Conservation (phyloP, 2,113 vertebrate species). For the Aphyosemion australe region DNA sequence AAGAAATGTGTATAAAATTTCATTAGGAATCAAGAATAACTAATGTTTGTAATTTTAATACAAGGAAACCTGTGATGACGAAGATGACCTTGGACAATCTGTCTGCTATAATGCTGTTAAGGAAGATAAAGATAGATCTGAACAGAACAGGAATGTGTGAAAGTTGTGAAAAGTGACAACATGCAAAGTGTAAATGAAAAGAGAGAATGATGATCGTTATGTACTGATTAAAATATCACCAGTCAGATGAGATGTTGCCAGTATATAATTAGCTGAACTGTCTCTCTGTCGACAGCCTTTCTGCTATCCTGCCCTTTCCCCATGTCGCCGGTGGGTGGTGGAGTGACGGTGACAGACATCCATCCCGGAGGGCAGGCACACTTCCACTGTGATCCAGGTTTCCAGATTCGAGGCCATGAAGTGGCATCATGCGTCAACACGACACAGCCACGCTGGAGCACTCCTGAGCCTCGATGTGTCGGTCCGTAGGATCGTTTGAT, state of each 20-base stretch:
- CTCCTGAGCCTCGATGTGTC: slow-evolving; percentile 79
- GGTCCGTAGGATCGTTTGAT: slow-evolving; percentile 61
- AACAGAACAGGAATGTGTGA: background rate
- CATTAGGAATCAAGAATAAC: no score
- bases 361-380: slow-evolving; percentile 89
- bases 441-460: slow-evolving; percentile 88
- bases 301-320: slow-evolving; percentile 90
- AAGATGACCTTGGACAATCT: background rate
- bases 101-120: background rate
- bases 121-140: background rate
- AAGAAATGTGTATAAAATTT: no score
- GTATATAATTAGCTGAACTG: background rate
- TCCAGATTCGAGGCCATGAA: slow-evolving; percentile 87
- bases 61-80: no score
- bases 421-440: slow-evolving; percentile 86
- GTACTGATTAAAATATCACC: background rate
- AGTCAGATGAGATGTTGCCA: background rate
- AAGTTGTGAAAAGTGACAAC: background rate
- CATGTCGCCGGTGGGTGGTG: slow-evolving; percentile 83
- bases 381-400: slow-evolving; percentile 90
- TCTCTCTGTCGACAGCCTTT: slow-evolving; percentile 78
- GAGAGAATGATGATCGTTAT: no score
- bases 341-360: slow-evolving; percentile 89
- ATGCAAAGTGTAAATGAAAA: background rate
- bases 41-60: no score